phyloP scores from a whole-genome alignment of 2,113 vertebrate species.

The Microtus ochrogaster region DNA sequence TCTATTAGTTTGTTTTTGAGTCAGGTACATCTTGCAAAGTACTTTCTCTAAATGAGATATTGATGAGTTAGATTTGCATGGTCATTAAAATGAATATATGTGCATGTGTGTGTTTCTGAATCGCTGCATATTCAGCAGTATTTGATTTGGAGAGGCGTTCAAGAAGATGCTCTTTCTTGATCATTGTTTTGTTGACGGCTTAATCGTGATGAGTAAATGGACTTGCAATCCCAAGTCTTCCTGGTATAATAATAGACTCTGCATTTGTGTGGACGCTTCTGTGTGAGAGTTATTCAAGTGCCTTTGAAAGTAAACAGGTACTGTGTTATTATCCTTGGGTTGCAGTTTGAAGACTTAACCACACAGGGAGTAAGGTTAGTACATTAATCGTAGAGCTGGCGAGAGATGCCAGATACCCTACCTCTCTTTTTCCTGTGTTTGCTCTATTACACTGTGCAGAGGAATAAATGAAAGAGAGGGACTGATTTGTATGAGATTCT shows the following conservation, averaged over 20 bases:
- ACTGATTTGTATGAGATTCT: conserved; percentile 26
- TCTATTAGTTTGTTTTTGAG: neutral
- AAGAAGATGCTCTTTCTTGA: conserved; percentile 45
- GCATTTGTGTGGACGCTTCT: conserved; percentile 57
- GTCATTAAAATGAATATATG: conserved; percentile 60
- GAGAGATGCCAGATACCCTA: conserved; percentile 29
- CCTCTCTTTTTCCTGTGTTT: neutral
- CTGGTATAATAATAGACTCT: conserved; percentile 58
- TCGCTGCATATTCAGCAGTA: conserved; percentile 60
- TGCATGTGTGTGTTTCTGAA: conserved; percentile 26
- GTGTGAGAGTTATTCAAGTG: conserved; percentile 61
- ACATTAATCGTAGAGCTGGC: conserved; percentile 2
- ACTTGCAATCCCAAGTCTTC: conserved; percentile 68
- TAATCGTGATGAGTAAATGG: conserved; percentile 44
- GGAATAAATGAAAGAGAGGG: conserved; percentile 14
- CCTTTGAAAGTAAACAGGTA: conserved; percentile 62
- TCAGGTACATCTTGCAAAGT: conserved; percentile 45
- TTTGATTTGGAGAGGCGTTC: conserved; percentile 68
- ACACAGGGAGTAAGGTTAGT: conserved; percentile 44
- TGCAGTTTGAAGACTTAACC: conserved; percentile 34
- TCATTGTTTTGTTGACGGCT: conserved; percentile 64
- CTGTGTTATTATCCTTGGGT: conserved; percentile 60
- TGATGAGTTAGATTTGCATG: conserved; percentile 57
- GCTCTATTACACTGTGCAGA: neutral
- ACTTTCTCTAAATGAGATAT: conserved; percentile 65